Conservation (phyloP, 2,797 vertebrate genomes). For the Falco naumanni region DNA sequence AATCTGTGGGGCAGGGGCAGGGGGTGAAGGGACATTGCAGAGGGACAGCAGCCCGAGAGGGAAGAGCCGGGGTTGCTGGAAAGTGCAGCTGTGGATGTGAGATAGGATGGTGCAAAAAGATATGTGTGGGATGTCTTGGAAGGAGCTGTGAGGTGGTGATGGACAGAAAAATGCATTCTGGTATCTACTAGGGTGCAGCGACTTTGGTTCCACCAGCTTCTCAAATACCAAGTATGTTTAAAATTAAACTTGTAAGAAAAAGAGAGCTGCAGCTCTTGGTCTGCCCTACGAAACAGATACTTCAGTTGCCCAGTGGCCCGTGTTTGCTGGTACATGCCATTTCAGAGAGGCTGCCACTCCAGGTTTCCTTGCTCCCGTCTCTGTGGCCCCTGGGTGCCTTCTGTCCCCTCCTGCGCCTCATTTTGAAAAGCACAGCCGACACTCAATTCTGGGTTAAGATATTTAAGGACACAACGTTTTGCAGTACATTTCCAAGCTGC, state of each 20-base stretch:
- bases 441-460: not conserved
- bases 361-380: not conserved
- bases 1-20: not conserved
- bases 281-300: not conserved
- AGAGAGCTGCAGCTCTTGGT: not conserved
- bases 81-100: not conserved
- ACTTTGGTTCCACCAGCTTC: not conserved
- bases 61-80: not conserved
- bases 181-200: not conserved
- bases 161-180: not conserved
- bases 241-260: not conserved
- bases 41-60: not conserved
- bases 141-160: not conserved
- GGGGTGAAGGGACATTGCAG: accelerated
- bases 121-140: not conserved
- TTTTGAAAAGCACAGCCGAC: not conserved
- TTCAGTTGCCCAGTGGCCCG: not conserved
- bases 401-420: not conserved
- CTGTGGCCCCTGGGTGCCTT: not conserved
- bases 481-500: not conserved
- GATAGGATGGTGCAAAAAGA: not conserved
- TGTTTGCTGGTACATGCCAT: not conserved
- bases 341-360: not conserved
- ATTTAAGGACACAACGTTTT: slow-evolving; percentile 10
- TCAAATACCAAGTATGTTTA: not conserved